A percentile compares a stretch with the other conserved stretches of the same genome.
Conservation (phyloP, 2,888 invertebrate species). For the Callimorpha dominula region DNA sequence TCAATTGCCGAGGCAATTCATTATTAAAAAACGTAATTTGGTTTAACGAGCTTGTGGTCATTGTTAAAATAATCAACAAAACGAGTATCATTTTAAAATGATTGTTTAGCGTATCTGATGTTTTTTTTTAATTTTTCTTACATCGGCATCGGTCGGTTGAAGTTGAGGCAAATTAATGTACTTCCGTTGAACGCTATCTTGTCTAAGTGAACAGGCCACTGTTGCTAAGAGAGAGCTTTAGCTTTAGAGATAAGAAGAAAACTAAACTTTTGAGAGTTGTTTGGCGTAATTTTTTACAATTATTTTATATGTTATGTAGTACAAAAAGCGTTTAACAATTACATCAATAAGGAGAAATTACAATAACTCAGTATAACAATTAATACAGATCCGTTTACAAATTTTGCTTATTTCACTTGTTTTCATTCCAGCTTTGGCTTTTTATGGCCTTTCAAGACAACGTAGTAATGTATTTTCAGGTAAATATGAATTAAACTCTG, state of each 20-base stretch:
- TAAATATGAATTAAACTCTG: too few relatives aligned
- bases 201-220: conserved; percentile 17
- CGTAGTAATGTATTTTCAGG: too few relatives aligned
- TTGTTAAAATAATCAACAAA: conserved; percentile 31
- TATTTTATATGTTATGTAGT: neutral
- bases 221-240: conserved; percentile 11
- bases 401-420: too few relatives aligned
- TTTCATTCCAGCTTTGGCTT: too few relatives aligned
- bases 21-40: conserved; percentile 41
- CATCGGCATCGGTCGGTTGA: neutral
- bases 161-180: conserved; percentile 34
- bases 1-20: conserved; percentile 47
- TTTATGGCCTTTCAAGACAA: too few relatives aligned
- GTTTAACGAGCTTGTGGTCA: conserved; percentile 37
- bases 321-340: neutral
- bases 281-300: neutral
- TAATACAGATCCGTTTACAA: too few relatives aligned
- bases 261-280: neutral
- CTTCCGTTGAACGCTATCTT: conserved; percentile 32
- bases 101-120: conserved; percentile 23
- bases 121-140: conserved; percentile 32
- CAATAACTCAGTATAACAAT: neutral
- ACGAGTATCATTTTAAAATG: conserved; percentile 33
- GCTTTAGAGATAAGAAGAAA: conserved; percentile 8
- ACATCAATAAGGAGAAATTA: neutral